Percentiles rank a stretch among this genome's conserved stretches.
Conservation (phyloP, 2,113 vertebrate species). For the Rhodinocichla rosea region DNA sequence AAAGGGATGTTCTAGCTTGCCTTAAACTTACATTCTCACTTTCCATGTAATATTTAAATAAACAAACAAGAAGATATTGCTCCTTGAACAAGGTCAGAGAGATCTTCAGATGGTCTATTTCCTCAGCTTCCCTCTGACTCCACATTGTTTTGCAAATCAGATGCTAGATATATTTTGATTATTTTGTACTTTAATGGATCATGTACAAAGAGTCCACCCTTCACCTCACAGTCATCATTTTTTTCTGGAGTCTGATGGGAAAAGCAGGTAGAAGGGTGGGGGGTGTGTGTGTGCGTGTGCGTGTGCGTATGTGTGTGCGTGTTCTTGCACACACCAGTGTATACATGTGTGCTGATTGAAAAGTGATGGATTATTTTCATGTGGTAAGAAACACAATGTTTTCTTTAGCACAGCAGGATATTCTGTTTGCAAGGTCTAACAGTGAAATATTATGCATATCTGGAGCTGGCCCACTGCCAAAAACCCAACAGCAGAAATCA, state of each 20-base stretch:
- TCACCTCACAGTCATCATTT: constrained; percentile 80
- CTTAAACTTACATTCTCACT: constrained; percentile 19
- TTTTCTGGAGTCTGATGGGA: constrained; percentile 85
- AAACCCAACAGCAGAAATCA: constrained; percentile 73
- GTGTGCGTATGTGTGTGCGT: neutral
- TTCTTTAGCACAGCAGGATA: constrained; percentile 99
- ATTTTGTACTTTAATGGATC: constrained; percentile 82
- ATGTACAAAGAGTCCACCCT: constrained; percentile 79
- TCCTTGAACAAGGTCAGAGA: constrained; percentile 45
- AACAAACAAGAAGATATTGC: constrained; percentile 62
- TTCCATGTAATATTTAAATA: constrained; percentile 36
- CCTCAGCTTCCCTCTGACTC: constrained; percentile 62
- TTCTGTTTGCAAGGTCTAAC: constrained; percentile 95
- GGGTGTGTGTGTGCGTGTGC: neutral
- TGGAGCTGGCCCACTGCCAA: constrained; percentile 85
- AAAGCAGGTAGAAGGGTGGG: constrained; percentile 85
- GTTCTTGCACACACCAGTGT: neutral
- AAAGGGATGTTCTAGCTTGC: constrained; percentile 10
- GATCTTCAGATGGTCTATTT: constrained; percentile 55
- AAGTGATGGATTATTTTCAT: constrained; percentile 96
- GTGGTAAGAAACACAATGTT: constrained; percentile 98
- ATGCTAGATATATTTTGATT: constrained; percentile 79
- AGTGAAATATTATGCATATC: constrained; percentile 95
- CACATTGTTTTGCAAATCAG: constrained; percentile 72
- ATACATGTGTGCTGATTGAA: constrained; percentile 80